Conservation (phyloP, 2,888 invertebrate species). For the Cephus pygmeus region DNA sequence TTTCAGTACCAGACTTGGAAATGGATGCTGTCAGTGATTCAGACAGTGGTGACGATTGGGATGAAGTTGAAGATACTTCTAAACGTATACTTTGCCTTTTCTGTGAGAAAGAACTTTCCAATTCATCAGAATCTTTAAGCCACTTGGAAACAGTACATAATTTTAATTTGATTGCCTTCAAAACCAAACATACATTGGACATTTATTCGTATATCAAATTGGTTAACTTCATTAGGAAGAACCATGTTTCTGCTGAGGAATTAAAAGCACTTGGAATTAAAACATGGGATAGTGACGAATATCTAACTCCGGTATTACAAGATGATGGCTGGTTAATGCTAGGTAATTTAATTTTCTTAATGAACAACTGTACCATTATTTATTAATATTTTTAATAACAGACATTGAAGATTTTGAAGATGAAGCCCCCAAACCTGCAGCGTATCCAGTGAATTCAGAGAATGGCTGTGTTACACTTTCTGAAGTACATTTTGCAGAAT, state of each 20-base stretch:
- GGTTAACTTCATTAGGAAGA: conserved; percentile 81
- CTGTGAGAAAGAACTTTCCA: conserved; percentile 73
- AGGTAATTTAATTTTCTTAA: conserved; percentile 68
- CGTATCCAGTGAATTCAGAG: conserved; percentile 72
- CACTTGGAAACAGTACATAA: conserved; percentile 77
- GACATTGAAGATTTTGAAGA: conserved; percentile 53
- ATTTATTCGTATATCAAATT: conserved; percentile 85
- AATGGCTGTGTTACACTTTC: conserved; percentile 73
- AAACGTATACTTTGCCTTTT: conserved; percentile 76
- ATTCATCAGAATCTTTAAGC: conserved; percentile 73
- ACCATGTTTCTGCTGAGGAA: conserved; percentile 71
- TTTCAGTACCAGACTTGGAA: conserved; percentile 8
- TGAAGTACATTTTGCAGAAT: conserved; percentile 72
- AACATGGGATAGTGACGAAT: conserved; percentile 81
- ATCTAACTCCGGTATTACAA: conserved; percentile 77
- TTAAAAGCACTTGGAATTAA: conserved; percentile 68
- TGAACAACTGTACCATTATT: conserved; percentile 4
- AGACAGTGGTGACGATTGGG: conserved; percentile 68
- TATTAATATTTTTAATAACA: conserved; percentile 26
- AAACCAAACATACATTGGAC: conserved; percentile 80
- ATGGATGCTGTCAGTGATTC: conserved; percentile 46
- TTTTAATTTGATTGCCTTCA: conserved; percentile 75
- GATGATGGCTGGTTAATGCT: conserved; percentile 87
- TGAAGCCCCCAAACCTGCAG: conserved; percentile 61
- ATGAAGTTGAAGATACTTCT: conserved; percentile 68